Conservation (phyloP, 53 echinoderm and acorn worm species). For the Paracentrotus lividus region DNA sequence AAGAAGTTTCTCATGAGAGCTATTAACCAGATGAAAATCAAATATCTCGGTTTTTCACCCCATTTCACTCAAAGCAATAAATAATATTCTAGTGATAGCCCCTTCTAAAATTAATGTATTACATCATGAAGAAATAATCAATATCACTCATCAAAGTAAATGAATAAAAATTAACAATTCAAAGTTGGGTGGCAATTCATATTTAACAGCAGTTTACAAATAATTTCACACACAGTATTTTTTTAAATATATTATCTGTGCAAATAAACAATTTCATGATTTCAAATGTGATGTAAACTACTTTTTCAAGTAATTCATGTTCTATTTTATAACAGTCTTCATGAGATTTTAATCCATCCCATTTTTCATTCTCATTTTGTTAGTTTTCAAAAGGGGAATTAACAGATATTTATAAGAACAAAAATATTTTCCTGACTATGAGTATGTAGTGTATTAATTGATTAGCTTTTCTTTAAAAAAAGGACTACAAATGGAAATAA, state of each 20-base stretch:
- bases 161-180: background rate
- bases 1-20: background rate
- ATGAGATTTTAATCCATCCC: background rate
- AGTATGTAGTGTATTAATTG: background rate
- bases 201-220: background rate
- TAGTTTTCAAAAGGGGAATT: no score
- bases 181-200: background rate
- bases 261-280: background rate
- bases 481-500: background rate
- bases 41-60: background rate
- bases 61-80: background rate
- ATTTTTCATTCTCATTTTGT: no score
- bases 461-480: background rate
- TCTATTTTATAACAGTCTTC: background rate
- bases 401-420: no score
- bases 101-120: background rate
- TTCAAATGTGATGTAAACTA: background rate
- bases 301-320: background rate
- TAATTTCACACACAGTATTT: constrained; percentile 23
- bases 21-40: background rate
- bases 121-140: background rate
- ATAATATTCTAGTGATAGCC: background rate
- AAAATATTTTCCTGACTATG: no score
- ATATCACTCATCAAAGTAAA: background rate
- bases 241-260: background rate